phyloP scores from a whole-genome alignment of 2,797 vertebrate species.

The Lutjanus argentimaculatus region DNA sequence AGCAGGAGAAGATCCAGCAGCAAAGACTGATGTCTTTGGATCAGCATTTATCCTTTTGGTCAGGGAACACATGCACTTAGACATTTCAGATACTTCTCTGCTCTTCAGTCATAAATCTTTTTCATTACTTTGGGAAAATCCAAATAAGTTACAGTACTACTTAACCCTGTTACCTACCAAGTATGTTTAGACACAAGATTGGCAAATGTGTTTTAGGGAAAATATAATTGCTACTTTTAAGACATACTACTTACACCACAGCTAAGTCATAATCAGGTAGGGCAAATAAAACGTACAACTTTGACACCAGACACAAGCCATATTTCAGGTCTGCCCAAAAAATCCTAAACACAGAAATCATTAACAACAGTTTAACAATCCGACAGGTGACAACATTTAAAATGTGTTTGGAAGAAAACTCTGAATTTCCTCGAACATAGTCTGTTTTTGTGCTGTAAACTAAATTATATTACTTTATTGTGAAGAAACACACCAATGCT shows the following conservation, averaged over 20 bases:
- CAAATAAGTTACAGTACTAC: background rate
- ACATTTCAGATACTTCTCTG: background rate
- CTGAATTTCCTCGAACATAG: no score
- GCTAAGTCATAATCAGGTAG: background rate
- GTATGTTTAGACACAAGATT: background rate
- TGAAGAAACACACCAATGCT: no score
- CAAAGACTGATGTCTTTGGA: background rate
- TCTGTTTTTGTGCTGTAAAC: no score
- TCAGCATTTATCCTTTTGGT: background rate
- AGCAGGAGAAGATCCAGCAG: slow-evolving; percentile 2
- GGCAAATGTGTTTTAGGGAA: background rate
- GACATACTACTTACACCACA: background rate
- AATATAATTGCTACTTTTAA: background rate
- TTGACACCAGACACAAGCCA: background rate
- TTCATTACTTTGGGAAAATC: background rate
- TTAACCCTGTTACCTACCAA: background rate
- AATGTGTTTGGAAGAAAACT: no score
- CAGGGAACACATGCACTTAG: background rate
- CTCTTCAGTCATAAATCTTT: background rate
- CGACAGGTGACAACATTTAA: no score
- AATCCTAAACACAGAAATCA: no score
- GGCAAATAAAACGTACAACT: background rate
- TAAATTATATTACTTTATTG: no score
- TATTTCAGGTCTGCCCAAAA: background rate
- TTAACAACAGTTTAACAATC: no score